Evolutionary conservation across 2,888 invertebrate genomes (phyloP), one percentile per base, ranked within the genome.

Genomic region (Rotaria socialis): DNA sequence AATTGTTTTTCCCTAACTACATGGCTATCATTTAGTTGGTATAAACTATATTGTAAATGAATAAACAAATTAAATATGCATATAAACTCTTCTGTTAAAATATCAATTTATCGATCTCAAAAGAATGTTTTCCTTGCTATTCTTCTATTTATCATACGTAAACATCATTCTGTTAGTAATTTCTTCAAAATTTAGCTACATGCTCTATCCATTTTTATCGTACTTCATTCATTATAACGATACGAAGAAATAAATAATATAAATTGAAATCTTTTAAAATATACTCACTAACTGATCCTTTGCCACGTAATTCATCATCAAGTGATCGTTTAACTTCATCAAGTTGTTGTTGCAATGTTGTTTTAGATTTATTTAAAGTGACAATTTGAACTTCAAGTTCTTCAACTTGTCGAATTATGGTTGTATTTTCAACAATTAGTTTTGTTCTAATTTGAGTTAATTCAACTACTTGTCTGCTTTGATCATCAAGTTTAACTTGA

Each of bases 301-400:
- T 89, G 88, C 92, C 91, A 85, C 93, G 90, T 88, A 90, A 94
- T 92, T 99, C 99, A 92, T 99, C 98, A 92, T 99, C 98, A 91
- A 97, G 96, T 91, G 95, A 94, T 91, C 97, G 94, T 94, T 96
- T 97, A 92, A 96, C 96, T 92, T 99, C 99, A 92, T 99, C 98
- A 90, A 98, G 93, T 93, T 98, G 97, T 87, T 96, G 95, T 92
- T 95, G 95, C 90, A 99, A 94, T 86, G 96, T 95, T 92, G 95
- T 95, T 94, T 97, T 92, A 85, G 90, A 90, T 94, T 98, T 98
- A 92, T 95, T 95, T 89, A 99, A 94, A 93, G 58, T 75, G 22
- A 35, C 8, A 19, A 88, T 95, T 92, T 96, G 96, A 89, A 96
- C 96, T 93, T 99, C 99, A 91, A 97, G 96, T 92, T 99, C 99